These are phyloP conservation scores for Rhodophaea formosa DNA, from an alignment of 2,888 invertebrate species.

Conservation along the genomic window DNA sequence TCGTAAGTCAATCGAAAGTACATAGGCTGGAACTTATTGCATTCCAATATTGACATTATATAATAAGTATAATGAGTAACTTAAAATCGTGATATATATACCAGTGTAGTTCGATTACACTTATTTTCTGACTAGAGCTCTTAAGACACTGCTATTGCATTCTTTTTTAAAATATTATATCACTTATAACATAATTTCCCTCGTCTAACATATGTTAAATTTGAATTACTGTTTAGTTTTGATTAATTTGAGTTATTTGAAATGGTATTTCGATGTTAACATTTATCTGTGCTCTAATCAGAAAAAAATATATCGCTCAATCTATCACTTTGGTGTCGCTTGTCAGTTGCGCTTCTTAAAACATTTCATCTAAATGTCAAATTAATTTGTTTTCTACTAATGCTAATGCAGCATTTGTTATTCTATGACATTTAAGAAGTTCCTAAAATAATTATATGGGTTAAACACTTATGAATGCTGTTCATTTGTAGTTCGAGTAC, in stretches of 20 bases:
- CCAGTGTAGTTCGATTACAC: not conserved
- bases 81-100: conserved; percentile 1
- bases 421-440: not conserved
- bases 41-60: conserved; percentile 40
- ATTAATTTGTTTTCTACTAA: not conserved
- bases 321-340: conserved; percentile 29
- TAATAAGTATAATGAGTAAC: conserved; percentile 29
- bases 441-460: conserved; percentile 1
- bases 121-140: conserved; percentile 2
- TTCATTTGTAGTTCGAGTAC: conserved; percentile 1
- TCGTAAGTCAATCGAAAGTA: conserved; percentile 54
- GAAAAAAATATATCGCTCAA: conserved; percentile 2
- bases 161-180: not conserved
- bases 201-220: too few species aligned
- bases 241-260: too few species aligned
- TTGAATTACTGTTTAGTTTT: too few species aligned
- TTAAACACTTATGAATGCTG: not conserved
- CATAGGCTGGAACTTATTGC: conserved; percentile 41
- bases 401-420: not conserved
- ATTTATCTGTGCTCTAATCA: not conserved
- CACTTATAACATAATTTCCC: too few species aligned
- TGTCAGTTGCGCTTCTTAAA: not conserved
- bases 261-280: not conserved
- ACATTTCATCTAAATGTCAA: not conserved
- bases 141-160: not conserved